These are phyloP conservation scores for Todiramphus chloris DNA, from an alignment of 2,113 vertebrate genomes.

Conservation along the genomic window DNA sequence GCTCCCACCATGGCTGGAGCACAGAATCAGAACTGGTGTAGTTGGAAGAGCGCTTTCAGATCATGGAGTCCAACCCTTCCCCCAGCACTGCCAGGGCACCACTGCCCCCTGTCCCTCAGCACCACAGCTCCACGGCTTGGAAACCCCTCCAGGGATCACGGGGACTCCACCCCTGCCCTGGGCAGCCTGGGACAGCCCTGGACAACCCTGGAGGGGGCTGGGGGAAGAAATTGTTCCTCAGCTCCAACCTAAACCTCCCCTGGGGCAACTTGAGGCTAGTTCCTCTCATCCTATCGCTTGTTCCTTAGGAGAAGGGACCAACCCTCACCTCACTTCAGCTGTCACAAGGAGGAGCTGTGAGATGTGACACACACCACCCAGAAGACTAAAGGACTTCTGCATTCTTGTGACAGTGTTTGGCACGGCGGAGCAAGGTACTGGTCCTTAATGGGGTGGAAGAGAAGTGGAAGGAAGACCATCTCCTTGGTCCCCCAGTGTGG, in stretches of 20 bases:
- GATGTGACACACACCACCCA: background rate
- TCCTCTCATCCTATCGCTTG: too few relatives aligned
- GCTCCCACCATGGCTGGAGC: background rate
- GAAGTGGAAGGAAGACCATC: too few relatives aligned
- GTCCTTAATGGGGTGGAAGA: background rate
- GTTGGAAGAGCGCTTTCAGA: background rate
- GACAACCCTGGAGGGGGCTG: background rate
- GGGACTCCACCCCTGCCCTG: background rate
- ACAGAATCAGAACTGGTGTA: background rate
- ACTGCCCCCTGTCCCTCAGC: background rate
- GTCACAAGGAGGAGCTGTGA: background rate
- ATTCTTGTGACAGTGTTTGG: background rate
- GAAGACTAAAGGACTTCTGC: background rate
- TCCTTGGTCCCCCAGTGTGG: background rate
- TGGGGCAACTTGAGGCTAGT: too few relatives aligned
- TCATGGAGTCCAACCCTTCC: background rate
- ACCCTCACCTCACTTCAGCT: too few relatives aligned
- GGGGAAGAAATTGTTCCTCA: too few relatives aligned
- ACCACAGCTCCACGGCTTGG: background rate
- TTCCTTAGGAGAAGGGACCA: too few relatives aligned
- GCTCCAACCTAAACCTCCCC: too few relatives aligned
- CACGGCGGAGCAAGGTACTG: rapidly evolving
- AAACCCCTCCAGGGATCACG: background rate
- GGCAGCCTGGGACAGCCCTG: background rate
- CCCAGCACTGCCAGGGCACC: background rate